Evolutionary conservation across 2,797 vertebrate species (phyloP).

Genomic region (Acipenser oxyrinchus): DNA sequence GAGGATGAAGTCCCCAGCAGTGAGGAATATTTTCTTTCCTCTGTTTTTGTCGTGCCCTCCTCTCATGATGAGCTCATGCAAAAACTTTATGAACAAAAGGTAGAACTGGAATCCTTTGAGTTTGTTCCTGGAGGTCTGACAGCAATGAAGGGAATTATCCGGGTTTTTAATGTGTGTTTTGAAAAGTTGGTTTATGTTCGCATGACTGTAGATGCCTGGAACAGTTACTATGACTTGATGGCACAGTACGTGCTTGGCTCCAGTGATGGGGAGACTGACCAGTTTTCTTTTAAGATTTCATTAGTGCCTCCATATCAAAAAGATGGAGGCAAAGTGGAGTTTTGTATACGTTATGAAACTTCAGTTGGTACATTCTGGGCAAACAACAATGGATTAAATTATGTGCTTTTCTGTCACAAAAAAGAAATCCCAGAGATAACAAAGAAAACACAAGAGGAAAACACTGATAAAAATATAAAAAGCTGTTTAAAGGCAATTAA

Average conservation of each 20-base stretch:
- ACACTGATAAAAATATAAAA: slow-evolving; percentile 63
- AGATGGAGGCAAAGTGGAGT: slow-evolving; percentile 73
- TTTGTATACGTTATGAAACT: slow-evolving; percentile 89
- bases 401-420: slow-evolving; percentile 76
- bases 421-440: slow-evolving; percentile 46
- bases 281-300: slow-evolving; percentile 79
- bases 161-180: slow-evolving; percentile 86
- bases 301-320: slow-evolving; percentile 71
- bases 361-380: slow-evolving; percentile 80
- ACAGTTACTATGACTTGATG: slow-evolving; percentile 72
- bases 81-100: slow-evolving; percentile 68
- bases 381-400: slow-evolving; percentile 82
- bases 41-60: slow-evolving; percentile 67
- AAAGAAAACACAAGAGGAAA: slow-evolving; percentile 48
- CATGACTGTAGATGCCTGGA: slow-evolving; percentile 76
- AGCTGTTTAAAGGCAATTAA: slow-evolving; percentile 77
- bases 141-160: slow-evolving; percentile 71
- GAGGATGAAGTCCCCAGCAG: slow-evolving; percentile 39
- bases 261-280: slow-evolving; percentile 78
- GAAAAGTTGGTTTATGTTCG: slow-evolving; percentile 76
- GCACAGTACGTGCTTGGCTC: slow-evolving; percentile 87
- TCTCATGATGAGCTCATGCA: slow-evolving; percentile 68
- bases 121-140: slow-evolving; percentile 64
- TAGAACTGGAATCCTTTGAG: slow-evolving; percentile 72
- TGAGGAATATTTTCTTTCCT: slow-evolving; percentile 73